These are phyloP conservation scores for Rhyacichthys aspro DNA, from an alignment of 2,797 vertebrate genomes.

Conservation along the genomic window DNA sequence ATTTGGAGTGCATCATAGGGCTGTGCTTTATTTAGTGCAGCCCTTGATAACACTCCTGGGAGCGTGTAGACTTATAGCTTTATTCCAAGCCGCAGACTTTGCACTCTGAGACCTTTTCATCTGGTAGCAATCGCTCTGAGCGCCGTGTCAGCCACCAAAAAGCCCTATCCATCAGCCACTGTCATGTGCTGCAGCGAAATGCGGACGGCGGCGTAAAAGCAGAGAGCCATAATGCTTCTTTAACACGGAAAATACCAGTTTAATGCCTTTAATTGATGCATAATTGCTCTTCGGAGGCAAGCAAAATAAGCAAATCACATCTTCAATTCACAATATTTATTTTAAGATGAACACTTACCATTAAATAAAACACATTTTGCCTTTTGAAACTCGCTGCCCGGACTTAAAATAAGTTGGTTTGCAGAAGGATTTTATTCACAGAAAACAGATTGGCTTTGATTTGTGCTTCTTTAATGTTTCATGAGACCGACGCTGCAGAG, in stretches of 20 bases:
- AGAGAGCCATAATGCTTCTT: slow-evolving; percentile 72
- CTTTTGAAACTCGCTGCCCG: slow-evolving; percentile 48
- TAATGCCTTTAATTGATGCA: slow-evolving; percentile 68
- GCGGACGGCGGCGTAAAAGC: slow-evolving; percentile 68
- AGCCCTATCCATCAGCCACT: slow-evolving; percentile 82
- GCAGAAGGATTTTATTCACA: slow-evolving; percentile 63
- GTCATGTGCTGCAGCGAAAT: slow-evolving; percentile 72
- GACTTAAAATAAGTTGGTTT: slow-evolving; percentile 63
- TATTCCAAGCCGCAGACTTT: slow-evolving; percentile 62
- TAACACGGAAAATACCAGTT: slow-evolving; percentile 79
- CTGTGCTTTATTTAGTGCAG: slow-evolving; percentile 47
- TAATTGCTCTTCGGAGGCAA: slow-evolving; percentile 70
- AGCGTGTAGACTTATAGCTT: slow-evolving; percentile 58
- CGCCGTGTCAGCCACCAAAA: slow-evolving; percentile 77
- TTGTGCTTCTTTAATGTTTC: slow-evolving; percentile 67
- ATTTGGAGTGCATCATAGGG: slow-evolving; percentile 27
- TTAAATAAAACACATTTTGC: slow-evolving; percentile 61
- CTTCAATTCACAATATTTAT: slow-evolving; percentile 62
- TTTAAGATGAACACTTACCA: slow-evolving; percentile 53
- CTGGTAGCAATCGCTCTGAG: slow-evolving; percentile 82
- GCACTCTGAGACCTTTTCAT: slow-evolving; percentile 81
- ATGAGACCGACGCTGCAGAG: slow-evolving; percentile 62
- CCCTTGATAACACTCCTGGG: slow-evolving; percentile 49
- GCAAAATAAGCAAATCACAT: slow-evolving; percentile 53
- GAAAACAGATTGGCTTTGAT: slow-evolving; percentile 62